Base-by-base conservation (phyloP, 2,797 vertebrate species). In the Lophotriccus pileatus region DNA sequence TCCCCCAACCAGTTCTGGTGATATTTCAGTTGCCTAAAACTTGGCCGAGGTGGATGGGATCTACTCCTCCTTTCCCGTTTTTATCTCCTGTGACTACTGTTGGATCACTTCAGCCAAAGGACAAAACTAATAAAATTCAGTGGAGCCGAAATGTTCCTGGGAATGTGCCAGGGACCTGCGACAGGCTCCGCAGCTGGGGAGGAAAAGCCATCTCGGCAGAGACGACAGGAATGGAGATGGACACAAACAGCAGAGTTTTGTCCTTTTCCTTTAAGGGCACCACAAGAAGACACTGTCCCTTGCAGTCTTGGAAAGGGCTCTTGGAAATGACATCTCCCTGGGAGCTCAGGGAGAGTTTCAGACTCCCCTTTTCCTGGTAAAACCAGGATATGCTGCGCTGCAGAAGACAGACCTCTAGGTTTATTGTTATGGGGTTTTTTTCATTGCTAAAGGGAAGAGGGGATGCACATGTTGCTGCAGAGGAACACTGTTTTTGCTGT, bases 101-200 rank as follows among this genome's bases (percentile, higher is more conserved):
- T 94, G 95, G 66, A 82, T 97, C 92, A 41, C 53, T 96, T 84
- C 93, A 95, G 85, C 91, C 81, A 72, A 70, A 92, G 91, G 94
- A 95, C 86, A 97, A 95, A 95, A 85, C 90, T 86, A 93, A 96
- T 96, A 96, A 95, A 93, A 97, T 94, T 89, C 93, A 85, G 79
- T 66, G 20, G 39, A 90, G 58, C 39, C 1, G 24, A 89, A 97
- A 89, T 14, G 0, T 95, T 94, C 82, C 91, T 96, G 83, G 89
- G 94, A 95, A 30, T 39, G 16, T 19, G 95, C 96, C 97, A 97
- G 96, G 66, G 47, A 81, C 94, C 85, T 74, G 68, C 0, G 6
- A 72, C 63, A 66, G 76, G 63, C 84, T 72, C 53, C 22, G 2
- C 20, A 86, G 41, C 41, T 14, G 3, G 74, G 72, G 49, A 78